Percentiles rank a stretch among this genome's conserved stretches.
Evolutionary conservation across 2,888 invertebrate species (phyloP).

Genomic region (Drosophila stalkeri): DNA sequence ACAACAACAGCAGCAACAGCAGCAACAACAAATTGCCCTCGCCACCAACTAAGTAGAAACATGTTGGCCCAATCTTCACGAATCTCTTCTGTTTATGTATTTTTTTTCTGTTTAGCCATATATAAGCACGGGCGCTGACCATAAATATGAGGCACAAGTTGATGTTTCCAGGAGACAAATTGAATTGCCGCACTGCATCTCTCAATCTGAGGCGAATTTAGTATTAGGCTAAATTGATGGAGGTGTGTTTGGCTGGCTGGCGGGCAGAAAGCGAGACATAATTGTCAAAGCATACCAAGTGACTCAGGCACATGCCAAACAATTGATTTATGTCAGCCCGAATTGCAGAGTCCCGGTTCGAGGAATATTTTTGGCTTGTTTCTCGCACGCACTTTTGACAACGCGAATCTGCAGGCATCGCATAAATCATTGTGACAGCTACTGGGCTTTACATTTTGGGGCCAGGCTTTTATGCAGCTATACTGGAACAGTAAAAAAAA

Average conservation of each 20-base stretch:
- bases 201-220: constrained; percentile 47
- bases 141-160: constrained; percentile 44
- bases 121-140: constrained; percentile 15
- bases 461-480: constrained; percentile 1
- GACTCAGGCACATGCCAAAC: constrained; percentile 33
- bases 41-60: constrained; percentile 27
- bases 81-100: constrained; percentile 13
- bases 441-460: constrained; percentile 66
- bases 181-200: constrained; percentile 60
- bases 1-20: constrained; percentile 1
- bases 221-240: constrained; percentile 46
- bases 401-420: constrained; percentile 33
- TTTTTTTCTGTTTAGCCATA: constrained; percentile 2
- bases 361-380: constrained; percentile 15
- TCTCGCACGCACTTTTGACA: constrained; percentile 36
- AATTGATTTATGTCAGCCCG: constrained; percentile 54
- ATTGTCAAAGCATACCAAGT: constrained; percentile 46
- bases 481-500: constrained; percentile 13
- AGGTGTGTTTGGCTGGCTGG: constrained; percentile 30
- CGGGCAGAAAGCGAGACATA: constrained; percentile 50
- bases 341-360: background rate
- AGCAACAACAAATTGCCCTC: constrained; percentile 34
- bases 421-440: constrained; percentile 76
- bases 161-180: constrained; percentile 51
- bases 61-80: constrained; percentile 37